Percentiles rank a stretch among this genome's conserved stretches.
Evolutionary conservation across 2,797 vertebrate genomes (phyloP).

Genomic region (Avahi laniger): DNA sequence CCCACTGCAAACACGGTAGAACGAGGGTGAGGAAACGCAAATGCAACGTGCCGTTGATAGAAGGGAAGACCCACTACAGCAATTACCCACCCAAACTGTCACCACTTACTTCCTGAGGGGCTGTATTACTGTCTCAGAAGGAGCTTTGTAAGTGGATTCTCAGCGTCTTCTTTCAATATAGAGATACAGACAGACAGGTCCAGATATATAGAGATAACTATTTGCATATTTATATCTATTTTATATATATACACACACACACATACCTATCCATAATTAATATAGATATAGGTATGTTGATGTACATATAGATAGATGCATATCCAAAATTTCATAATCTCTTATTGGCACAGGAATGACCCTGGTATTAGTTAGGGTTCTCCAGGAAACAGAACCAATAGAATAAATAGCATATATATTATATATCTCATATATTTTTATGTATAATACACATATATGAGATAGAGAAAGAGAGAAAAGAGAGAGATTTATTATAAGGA

Average conservation of each 20-base stretch:
- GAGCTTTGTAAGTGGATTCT: not conserved
- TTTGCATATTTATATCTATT: not conserved
- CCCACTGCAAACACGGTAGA: too few relatives aligned
- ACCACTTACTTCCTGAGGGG: not conserved
- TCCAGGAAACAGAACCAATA: not conserved
- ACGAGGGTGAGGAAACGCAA: not conserved
- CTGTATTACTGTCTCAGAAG: not conserved
- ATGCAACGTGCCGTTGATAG: not conserved
- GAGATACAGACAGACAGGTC: not conserved
- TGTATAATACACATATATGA: too few relatives aligned
- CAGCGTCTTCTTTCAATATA: not conserved
- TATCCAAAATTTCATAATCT: not conserved
- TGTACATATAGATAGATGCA: not conserved
- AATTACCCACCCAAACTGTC: not conserved
- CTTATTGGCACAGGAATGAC: not conserved
- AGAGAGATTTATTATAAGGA: not conserved
- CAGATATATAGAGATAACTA: not conserved
- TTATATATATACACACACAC: not conserved
- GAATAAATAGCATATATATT: not conserved
- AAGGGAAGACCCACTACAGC: not conserved
- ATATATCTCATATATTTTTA: too few relatives aligned
- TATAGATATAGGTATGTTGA: not conserved
- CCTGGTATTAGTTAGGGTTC: not conserved
- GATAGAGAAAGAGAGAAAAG: not conserved
- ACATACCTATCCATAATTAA: not conserved